A percentile compares a stretch with the other conserved stretches of the same genome.
phyloP scores from a whole-genome alignment of 2,888 invertebrate species.

The Peribatodes rhomboidaria region DNA sequence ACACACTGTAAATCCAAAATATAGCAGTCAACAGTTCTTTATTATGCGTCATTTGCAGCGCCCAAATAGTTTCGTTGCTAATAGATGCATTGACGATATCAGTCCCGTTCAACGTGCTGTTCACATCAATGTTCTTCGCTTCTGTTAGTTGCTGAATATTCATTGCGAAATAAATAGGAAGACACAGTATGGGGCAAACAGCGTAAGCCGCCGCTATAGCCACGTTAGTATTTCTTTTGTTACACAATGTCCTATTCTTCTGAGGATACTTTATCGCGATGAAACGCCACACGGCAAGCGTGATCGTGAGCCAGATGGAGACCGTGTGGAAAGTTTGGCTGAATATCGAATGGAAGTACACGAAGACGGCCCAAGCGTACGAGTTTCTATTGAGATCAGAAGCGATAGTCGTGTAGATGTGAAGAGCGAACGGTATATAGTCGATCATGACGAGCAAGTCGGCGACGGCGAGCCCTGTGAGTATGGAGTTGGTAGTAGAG shows the following conservation, averaged over 20 bases:
- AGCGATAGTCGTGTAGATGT: slow-evolving; percentile 89
- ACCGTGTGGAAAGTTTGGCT: slow-evolving; percentile 95
- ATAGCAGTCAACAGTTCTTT: slow-evolving; percentile 89
- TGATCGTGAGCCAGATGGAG: slow-evolving; percentile 97
- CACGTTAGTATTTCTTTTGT: slow-evolving; percentile 91
- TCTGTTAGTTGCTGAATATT: slow-evolving; percentile 85
- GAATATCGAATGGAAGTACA: slow-evolving; percentile 96
- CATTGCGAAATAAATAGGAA: slow-evolving; percentile 93
- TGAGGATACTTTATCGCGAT: slow-evolving; percentile 95
- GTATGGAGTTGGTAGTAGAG: slow-evolving; percentile 96
- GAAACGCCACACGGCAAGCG: slow-evolving; percentile 97
- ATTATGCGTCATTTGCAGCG: slow-evolving; percentile 89
- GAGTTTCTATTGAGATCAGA: slow-evolving; percentile 78
- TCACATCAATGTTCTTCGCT: slow-evolving; percentile 50
- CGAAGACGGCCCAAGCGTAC: slow-evolving; percentile 93
- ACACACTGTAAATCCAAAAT: slow-evolving; percentile 96
- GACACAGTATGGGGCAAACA: slow-evolving; percentile 93
- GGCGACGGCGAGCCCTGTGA: slow-evolving; percentile 96
- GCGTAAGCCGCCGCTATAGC: slow-evolving; percentile 93
- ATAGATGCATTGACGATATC: slow-evolving; percentile 56
- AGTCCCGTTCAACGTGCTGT: slow-evolving; percentile 61
- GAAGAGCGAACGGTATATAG: slow-evolving; percentile 95
- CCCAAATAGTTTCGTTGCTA: slow-evolving; percentile 86
- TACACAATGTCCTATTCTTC: slow-evolving; percentile 93
- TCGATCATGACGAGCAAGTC: slow-evolving; percentile 97